Conservation (phyloP, 1,140 invertebrate genomes). For the Apis mellifera region Amel_HAv3.1 CM009944.2:5335501-5336000, state of each 20-base stretch:
- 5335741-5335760: not conserved
- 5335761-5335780: not conserved
- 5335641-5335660: constrained; percentile 3
- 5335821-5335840: not conserved
- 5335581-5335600: not conserved
- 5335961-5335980: not conserved
- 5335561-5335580: constrained; percentile 6
- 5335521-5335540: constrained; percentile 48
- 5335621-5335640: not conserved
- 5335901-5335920: not conserved
- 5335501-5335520: constrained; percentile 33
- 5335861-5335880: not conserved
- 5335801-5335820: not conserved
- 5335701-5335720: not conserved
- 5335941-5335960: not conserved
- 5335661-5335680: constrained; percentile 12
- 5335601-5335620: constrained; percentile 4
- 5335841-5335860: not conserved
- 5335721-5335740: not conserved
- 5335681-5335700: not conserved
- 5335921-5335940: not conserved
- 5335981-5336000: not conserved
- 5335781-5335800: not conserved
- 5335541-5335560: constrained; percentile 35
- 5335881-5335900: not conserved